Evolutionary conservation across 2,888 invertebrate species (phyloP).

Genomic region (Reticulitermes lucifugus): DNA sequence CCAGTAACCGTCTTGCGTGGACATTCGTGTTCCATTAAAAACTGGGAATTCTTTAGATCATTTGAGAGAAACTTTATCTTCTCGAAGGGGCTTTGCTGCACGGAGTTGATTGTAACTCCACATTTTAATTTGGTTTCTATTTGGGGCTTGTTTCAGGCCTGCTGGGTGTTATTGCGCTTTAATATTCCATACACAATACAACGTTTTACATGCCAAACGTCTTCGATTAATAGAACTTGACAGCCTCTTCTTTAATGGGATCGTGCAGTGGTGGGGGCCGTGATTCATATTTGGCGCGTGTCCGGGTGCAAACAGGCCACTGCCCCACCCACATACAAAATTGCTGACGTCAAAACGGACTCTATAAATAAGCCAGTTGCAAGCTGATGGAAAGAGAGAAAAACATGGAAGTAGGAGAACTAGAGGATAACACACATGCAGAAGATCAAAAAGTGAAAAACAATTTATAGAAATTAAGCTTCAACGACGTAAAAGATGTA

Average conservation of each 20-base stretch:
- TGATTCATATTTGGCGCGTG: constrained; percentile 25
- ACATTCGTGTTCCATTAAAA: no score
- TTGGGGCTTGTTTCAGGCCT: background rate
- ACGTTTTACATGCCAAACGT: background rate
- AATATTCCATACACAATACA: no score
- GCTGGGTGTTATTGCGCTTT: background rate
- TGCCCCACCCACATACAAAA: constrained; percentile 9
- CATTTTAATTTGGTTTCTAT: no score
- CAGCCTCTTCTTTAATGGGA: background rate
- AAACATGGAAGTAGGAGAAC: background rate
- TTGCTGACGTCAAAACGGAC: constrained; percentile 26
- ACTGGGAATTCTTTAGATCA: no score
- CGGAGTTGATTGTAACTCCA: no score
- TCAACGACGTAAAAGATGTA: no score
- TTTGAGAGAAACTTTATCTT: no score
- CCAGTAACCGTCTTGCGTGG: no score
- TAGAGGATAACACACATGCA: background rate
- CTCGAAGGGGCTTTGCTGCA: no score
- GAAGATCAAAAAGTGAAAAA: background rate
- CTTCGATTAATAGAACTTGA: background rate
- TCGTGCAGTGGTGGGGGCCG: background rate
- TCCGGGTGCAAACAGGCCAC: constrained; percentile 19
- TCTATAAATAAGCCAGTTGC: constrained; percentile 17
- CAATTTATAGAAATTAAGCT: no score
- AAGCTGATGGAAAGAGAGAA: background rate